Conservation (phyloP, 2,888 invertebrate genomes). For the Lordiphosa andalusiaca region DNA sequence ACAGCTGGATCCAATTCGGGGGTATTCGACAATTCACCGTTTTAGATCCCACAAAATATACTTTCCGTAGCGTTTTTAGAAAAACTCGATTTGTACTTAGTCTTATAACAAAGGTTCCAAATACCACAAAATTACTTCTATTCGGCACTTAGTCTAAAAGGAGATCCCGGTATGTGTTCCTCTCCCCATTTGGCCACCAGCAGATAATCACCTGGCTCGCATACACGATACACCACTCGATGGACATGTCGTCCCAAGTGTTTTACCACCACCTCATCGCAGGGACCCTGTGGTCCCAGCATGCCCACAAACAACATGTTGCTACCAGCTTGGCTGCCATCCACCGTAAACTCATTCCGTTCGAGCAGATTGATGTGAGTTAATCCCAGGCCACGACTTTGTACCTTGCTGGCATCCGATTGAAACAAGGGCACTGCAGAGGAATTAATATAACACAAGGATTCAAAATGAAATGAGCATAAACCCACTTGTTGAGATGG, state of each 20-base stretch:
- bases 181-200: constrained; percentile 98
- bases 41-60: too few species aligned
- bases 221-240: constrained; percentile 93
- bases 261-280: constrained; percentile 96
- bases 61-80: too few species aligned
- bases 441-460: not conserved
- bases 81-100: too few species aligned
- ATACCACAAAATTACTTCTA: constrained; percentile 21
- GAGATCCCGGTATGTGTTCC: constrained; percentile 97
- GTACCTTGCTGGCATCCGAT: constrained; percentile 76
- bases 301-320: constrained; percentile 97
- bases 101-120: too few species aligned
- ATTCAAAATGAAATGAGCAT: not conserved
- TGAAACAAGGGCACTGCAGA: constrained; percentile 65
- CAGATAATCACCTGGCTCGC: constrained; percentile 95
- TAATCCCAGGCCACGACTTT: constrained; percentile 73
- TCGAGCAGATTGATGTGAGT: constrained; percentile 70
- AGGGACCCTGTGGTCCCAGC: constrained; percentile 96
- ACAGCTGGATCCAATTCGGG: too few species aligned
- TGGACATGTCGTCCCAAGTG: constrained; percentile 95
- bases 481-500: constrained; percentile 5
- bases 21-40: too few species aligned
- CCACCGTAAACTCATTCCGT: constrained; percentile 78
- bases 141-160: constrained; percentile 82
- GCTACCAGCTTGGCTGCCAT: constrained; percentile 83